Conservation (phyloP, 2,888 invertebrate species). For the Morpho deidamia region DNA sequence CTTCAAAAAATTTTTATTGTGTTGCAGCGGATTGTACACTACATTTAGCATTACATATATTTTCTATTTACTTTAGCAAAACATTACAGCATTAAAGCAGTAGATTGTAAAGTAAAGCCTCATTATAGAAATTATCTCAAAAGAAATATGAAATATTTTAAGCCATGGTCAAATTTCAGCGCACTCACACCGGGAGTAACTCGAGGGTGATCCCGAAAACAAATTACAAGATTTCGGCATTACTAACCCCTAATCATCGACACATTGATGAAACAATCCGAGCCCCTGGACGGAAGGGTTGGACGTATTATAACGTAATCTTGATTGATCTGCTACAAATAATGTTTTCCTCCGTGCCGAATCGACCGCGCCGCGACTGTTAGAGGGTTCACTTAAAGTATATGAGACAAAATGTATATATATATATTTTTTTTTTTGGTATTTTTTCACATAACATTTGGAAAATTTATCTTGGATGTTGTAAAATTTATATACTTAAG, state of each 20-base stretch:
- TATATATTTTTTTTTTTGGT: no score
- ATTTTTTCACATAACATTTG: no score
- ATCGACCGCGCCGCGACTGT: slow-evolving; percentile 23
- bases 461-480: no score
- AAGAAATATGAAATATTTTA: no score
- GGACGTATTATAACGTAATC: slow-evolving; percentile 52
- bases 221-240: slow-evolving; percentile 38
- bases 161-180: not conserved
- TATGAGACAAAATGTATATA: not conserved
- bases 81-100: no score
- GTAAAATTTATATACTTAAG: no score
- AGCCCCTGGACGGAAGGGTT: slow-evolving; percentile 49
- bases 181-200: not conserved
- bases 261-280: slow-evolving; percentile 66
- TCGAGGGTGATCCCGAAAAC: slow-evolving; percentile 10
- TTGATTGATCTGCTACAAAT: slow-evolving; percentile 75
- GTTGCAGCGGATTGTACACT: no score
- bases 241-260: slow-evolving; percentile 60
- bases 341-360: slow-evolving; percentile 42
- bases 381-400: slow-evolving; percentile 6
- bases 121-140: no score
- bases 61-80: no score
- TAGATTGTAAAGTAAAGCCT: no score
- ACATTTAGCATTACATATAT: no score
- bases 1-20: no score